Evolutionary conservation across 2,888 invertebrate species (phyloP), one percentile per base, ranked within the genome.

Genomic region (Argyresthia albistria): DNA sequence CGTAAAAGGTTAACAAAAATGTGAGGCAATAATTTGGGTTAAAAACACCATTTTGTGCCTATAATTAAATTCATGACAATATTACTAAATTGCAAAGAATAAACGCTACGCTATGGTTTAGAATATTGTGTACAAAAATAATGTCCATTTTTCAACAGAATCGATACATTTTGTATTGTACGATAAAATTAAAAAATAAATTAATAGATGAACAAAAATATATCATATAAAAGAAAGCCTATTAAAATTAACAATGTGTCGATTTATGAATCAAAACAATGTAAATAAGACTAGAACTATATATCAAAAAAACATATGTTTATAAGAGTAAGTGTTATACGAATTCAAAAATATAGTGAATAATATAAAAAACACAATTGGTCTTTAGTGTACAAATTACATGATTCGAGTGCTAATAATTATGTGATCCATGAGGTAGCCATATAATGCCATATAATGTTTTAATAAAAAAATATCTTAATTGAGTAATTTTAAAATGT

Each of bases 371-470:
- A 67, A 64, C 59, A 63, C 63, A 58, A 69, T 70, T 68, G 71
- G 69, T 67, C 64, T 43, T 69, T 52, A 52, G 65, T 72, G 75
- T 78, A 75, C 68, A 75, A 50, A 50, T 25, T 42, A 64, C 61
- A 67, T 65, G 60, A 64, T 64, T 65, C 56, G 73, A 75, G 78
- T 78, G 78, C 78, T 80, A 76, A 45, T 53, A 77, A 67, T 67
- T 69, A 74, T 79, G 78, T 80, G 80, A 80, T 80, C 78, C 81
- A 77, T 80, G 83, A 81, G 83, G 83, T 84, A 84, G 86, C 86
- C 86, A 87, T 84, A 77, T 67, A 75, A 83, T 83, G 86, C 86
- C 86, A 86, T 87, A 83, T 70, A 66, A 61, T 16, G 25, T 64
- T 59, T 58, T 54, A 60, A 55, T 53, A 57, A 56, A 39, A 9